These are phyloP conservation scores for Aix galericulata DNA, from an alignment of 2,113 vertebrate species.

Conservation along the genomic window DNA sequence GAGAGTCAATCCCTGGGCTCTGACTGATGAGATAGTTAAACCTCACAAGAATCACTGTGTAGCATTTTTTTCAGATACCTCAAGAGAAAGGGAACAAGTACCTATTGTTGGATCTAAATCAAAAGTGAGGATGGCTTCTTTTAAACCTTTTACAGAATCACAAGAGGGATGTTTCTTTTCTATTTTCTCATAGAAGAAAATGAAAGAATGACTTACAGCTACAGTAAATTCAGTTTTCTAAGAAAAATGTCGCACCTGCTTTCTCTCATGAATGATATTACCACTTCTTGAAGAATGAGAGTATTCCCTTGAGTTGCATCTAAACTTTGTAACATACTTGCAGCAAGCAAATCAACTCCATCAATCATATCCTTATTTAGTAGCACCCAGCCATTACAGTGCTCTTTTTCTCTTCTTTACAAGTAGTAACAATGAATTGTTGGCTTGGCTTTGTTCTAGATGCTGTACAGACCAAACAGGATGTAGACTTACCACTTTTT, in stretches of 20 bases:
- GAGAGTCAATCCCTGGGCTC: not conserved
- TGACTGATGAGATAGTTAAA: not conserved
- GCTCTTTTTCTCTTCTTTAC: no score
- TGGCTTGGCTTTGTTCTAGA: not conserved
- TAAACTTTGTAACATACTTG: not conserved
- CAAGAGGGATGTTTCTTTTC: not conserved
- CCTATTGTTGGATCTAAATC: not conserved
- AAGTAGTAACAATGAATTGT: not conserved
- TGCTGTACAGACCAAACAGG: not conserved
- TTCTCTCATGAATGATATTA: not conserved
- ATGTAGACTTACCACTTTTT: not conserved
- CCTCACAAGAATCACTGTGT: no score
- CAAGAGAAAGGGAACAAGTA: not conserved
- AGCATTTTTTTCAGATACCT: not conserved
- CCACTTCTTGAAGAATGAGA: not conserved
- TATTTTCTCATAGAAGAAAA: not conserved
- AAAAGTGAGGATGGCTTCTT: not conserved
- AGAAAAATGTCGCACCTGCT: not conserved
- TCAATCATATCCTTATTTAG: not conserved
- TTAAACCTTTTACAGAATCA: not conserved
- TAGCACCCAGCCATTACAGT: not conserved
- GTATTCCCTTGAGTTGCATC: not conserved
- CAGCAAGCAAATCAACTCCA: not conserved
- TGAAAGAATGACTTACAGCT: not conserved
- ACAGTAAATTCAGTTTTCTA: not conserved